Evolutionary conservation across 2,888 invertebrate genomes (phyloP).

Genomic region (Gymnosoma rotundatum): DNA sequence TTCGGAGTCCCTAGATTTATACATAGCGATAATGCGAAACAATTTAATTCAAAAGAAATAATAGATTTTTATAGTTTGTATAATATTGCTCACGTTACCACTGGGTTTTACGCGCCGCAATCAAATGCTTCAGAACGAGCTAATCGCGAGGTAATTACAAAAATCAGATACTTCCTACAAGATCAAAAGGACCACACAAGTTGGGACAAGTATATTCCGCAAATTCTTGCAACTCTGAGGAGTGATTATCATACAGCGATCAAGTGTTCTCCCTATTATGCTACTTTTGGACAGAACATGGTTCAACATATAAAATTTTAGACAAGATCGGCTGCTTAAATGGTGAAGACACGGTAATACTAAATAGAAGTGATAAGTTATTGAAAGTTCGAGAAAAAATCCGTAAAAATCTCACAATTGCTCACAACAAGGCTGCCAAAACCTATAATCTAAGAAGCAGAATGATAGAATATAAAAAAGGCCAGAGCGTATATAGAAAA

Average conservation of each 20-base stretch:
- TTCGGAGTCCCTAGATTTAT: neutral
- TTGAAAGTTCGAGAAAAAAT: too few species aligned
- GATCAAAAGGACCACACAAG: neutral
- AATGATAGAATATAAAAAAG: neutral
- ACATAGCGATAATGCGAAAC: constrained; percentile 3
- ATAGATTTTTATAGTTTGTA: too few species aligned
- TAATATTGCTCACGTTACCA: too few species aligned
- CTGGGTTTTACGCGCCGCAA: too few species aligned
- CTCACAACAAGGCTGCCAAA: neutral
- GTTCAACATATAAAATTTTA: constrained; percentile 1
- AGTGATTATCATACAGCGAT: too few species aligned
- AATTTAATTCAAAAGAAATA: neutral
- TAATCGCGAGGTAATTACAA: constrained; percentile 46
- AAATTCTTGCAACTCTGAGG: too few species aligned
- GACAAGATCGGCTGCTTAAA: too few species aligned
- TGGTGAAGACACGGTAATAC: too few species aligned
- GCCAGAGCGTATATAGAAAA: neutral
- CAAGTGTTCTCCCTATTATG: constrained; percentile 44
- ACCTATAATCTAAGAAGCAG: neutral
- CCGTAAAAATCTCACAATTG: too few species aligned
- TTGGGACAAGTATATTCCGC: constrained; percentile 18
- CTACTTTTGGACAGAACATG: constrained; percentile 23
- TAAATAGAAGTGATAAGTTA: too few species aligned
- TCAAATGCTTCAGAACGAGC: too few species aligned
- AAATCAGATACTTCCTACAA: neutral